Evolutionary conservation across 2,797 vertebrate species (phyloP), one percentile per base, ranked within the genome.

Genomic region (Acrocephalus scirpaceus): DNA sequence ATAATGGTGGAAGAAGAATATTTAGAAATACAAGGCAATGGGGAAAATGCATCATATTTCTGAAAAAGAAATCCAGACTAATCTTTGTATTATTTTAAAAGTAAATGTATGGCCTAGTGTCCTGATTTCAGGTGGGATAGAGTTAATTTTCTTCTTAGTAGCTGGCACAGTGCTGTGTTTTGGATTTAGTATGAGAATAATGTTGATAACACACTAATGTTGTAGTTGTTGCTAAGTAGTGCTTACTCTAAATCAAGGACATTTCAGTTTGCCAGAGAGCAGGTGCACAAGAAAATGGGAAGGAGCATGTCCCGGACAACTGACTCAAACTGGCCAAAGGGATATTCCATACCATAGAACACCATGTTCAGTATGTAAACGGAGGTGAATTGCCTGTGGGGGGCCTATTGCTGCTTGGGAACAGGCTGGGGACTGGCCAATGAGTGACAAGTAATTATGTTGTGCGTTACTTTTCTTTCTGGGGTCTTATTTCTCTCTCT

Each of bases 81-180:
- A 90, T 64, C 22, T 65, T 71, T 66, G 18, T 69, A 26, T 65
- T 94, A 86, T 82, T 95, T 96, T 70, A 86, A 94, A 86, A 83
- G 60, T 8, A 90, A 86, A 87, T 89, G n/a, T 18, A 36, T 72
- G 86, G 74, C 57, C 53, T 84, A 16, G 26, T 6, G 0, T 34
- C 45, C 58, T 53, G 26, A 26, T 54, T 78, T 78, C 42, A 78
- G 40, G 16, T 73, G 61, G 26, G 26, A 66, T n/a, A 48, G 53
- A 53, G 53, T 66, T 72, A 66, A 73, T 66, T 78, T 61, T 78
- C 30, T 76, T 65, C 17, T 38, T 15, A 8, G 67, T 54, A 61
- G 26, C 23, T 78, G 67, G 34, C 9, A n/a, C 19, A 48, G 53
- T 61, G 23, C 22, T 78, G 22, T 42, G 34, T 54, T 78, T 61